Percentiles rank a stretch among this genome's conserved stretches.
These are phyloP conservation scores for Cryptus viduatorius DNA, from an alignment of 2,888 invertebrate genomes.

Conservation along the genomic window DNA sequence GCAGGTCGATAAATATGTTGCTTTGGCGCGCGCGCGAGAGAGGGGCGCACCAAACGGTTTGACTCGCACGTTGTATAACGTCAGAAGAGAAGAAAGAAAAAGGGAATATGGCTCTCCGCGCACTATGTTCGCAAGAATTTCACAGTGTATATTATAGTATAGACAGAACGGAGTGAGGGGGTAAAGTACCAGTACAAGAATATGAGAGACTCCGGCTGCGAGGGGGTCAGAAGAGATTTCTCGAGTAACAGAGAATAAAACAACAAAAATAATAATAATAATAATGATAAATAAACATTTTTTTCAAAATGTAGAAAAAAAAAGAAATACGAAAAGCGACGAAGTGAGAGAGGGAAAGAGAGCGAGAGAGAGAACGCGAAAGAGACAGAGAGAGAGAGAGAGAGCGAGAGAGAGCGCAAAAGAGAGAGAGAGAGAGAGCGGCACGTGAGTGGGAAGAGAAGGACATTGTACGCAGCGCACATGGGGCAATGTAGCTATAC, in stretches of 20 bases:
- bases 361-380: too few species aligned
- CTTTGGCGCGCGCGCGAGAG: conserved; percentile 6
- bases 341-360: background rate
- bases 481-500: conserved; percentile 44
- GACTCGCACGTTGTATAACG: conserved; percentile 38
- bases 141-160: conserved; percentile 38
- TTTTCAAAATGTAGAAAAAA: background rate
- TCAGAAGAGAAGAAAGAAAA: conserved; percentile 24
- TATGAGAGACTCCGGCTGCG: background rate
- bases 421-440: background rate
- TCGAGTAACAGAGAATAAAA: conserved; percentile 38
- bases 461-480: conserved; percentile 46
- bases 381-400: background rate
- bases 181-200: conserved; percentile 21
- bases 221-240: background rate
- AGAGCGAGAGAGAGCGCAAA: background rate
- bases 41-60: conserved; percentile 7
- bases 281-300: background rate
- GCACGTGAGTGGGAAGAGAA: conserved; percentile 25
- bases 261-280: background rate
- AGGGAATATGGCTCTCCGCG: conserved; percentile 4
- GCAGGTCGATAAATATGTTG: conserved; percentile 41
- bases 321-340: conserved; percentile 11
- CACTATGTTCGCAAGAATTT: conserved; percentile 14
- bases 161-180: background rate